phyloP scores from a whole-genome alignment of 2,888 invertebrate genomes.

The Cerastis rubricosa region DNA sequence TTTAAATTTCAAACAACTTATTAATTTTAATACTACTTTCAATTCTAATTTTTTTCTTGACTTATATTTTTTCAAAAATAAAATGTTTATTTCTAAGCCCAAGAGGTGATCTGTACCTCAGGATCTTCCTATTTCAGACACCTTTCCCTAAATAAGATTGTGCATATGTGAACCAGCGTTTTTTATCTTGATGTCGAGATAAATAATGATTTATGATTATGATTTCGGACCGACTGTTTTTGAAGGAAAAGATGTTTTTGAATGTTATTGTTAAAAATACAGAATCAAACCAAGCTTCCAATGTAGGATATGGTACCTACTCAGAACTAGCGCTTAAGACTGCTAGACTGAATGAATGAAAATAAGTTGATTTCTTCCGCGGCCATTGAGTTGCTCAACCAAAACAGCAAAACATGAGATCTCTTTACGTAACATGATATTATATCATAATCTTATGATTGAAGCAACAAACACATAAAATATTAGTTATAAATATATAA shows the following conservation, averaged over 20 bases:
- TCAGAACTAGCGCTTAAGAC: background rate
- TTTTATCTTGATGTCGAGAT: too few relatives aligned
- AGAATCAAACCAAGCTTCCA: background rate
- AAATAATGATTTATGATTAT: too few relatives aligned
- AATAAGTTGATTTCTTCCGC: background rate
- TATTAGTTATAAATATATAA: slow-evolving; percentile 46
- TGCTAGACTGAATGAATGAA: background rate
- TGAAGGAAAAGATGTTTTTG: background rate
- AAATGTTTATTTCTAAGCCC: too few relatives aligned
- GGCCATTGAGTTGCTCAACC: background rate
- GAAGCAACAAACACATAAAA: slow-evolving; percentile 41
- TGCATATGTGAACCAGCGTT: too few relatives aligned
- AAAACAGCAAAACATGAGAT: slow-evolving; percentile 18
- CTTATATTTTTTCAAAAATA: too few relatives aligned
- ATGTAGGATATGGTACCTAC: background rate
- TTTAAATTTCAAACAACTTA: too few relatives aligned
- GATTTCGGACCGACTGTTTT: background rate
- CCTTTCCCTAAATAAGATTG: too few relatives aligned
- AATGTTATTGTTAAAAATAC: background rate
- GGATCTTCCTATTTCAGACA: too few relatives aligned
- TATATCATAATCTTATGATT: slow-evolving; percentile 22
- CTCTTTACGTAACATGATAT: slow-evolving; percentile 2
- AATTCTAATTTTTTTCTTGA: too few relatives aligned
- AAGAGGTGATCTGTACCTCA: too few relatives aligned
- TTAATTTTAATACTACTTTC: too few relatives aligned